Conservation (phyloP, 2,113 vertebrate genomes). For the Balaeniceps rex region DNA sequence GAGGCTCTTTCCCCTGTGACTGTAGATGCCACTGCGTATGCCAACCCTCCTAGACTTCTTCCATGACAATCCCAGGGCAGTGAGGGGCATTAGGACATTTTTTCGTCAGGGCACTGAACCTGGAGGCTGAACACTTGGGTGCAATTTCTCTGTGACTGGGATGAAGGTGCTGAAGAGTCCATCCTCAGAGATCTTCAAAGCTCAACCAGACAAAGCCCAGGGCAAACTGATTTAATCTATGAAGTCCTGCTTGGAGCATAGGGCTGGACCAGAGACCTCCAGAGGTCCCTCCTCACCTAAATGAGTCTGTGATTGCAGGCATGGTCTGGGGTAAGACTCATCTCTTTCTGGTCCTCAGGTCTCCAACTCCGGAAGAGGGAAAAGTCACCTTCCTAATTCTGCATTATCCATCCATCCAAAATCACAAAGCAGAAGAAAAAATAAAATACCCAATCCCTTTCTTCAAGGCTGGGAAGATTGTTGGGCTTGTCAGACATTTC, state of each 20-base stretch:
- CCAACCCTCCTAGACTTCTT: background rate
- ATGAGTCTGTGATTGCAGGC: background rate
- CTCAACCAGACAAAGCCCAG: background rate
- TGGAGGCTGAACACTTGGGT: background rate
- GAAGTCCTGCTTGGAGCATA: background rate
- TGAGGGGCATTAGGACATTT: background rate
- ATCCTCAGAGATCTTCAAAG: background rate
- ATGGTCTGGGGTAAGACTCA: background rate
- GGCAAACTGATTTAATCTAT: background rate
- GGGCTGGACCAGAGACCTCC: background rate
- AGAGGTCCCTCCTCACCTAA: background rate
- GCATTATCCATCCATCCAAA: slow-evolving; percentile 17
- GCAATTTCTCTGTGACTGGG: background rate
- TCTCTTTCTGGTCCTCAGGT: background rate
- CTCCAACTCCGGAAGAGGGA: background rate
- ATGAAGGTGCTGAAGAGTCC: background rate
- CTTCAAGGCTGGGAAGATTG: slow-evolving; percentile 26
- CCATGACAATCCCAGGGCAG: background rate
- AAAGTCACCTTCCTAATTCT: slow-evolving; percentile 21
- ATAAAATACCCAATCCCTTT: slow-evolving; percentile 11
- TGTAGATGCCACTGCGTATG: background rate
- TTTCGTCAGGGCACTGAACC: background rate
- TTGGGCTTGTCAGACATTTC: slow-evolving; percentile 56
- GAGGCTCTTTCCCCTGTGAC: background rate
- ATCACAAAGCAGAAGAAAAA: background rate